Evolutionary conservation across 64 coral and sea anemone genomes (phyloP), one percentile per base, ranked within the genome.

Genomic region (Porites lutea): DNA sequence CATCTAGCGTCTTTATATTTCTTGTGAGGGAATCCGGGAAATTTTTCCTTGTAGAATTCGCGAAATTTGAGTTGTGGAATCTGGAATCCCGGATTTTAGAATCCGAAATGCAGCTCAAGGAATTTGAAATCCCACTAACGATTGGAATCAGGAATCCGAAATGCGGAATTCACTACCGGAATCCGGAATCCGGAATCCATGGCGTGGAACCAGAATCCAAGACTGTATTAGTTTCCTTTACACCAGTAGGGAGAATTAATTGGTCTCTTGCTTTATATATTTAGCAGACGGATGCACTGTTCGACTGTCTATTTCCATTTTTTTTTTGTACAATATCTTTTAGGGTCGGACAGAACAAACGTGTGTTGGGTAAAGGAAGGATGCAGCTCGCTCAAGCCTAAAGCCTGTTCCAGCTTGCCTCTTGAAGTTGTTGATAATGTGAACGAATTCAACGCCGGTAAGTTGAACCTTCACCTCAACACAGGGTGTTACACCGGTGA

Each of bases 351-450:
- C 48, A 75, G 87, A 65, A 78, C 87, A 49, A 89, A 89, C 59
- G 74, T 89, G 45, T 89, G 87, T 54, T 89, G 87, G 87, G 73
- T 89, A 66, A 89, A 78, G 37, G 87, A 89, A 78, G 87, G 87
- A 89, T 89, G 87, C 57, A 65, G 64, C 14, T 75, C 87, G 50
- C 59, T 89, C 44, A 65, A 89, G 52, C 68, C 87, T 55, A 50
- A 62, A 64, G 87, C 87, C 45, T 89, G 87, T 66, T 65, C 87
- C 73, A 78, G 87, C 44, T 65, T 89, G 58, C 87, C 87, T 63
- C 87, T 89, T 23, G 74, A 89, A 65, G 87, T 89, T 14, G 87
- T 89, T 78, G 73, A 89, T 45, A 73, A 89, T 8, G 73, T 61
- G 14, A 22, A 89, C 47, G 46, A 48, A 45, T 89, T 89, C 18